These are phyloP conservation scores for Leptodactylus fuscus DNA, from an alignment of 2,113 vertebrate species.

Conservation along the genomic window DNA sequence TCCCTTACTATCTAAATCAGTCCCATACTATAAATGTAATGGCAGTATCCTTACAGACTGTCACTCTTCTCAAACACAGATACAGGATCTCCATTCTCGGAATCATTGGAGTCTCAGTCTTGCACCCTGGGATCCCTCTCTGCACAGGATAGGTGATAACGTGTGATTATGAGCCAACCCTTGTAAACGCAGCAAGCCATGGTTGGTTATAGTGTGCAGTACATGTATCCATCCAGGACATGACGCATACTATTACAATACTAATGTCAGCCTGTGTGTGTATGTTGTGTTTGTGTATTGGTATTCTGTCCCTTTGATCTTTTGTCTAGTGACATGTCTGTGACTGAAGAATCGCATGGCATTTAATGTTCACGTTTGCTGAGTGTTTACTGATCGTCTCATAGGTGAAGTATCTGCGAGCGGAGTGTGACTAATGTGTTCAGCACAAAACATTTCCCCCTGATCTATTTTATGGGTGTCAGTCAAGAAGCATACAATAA, in stretches of 20 bases:
- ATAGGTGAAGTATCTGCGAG: background rate
- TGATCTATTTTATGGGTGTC: background rate
- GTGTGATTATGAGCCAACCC: too few relatives aligned
- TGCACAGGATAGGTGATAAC: too few relatives aligned
- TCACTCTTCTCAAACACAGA: too few relatives aligned
- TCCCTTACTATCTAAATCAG: too few relatives aligned
- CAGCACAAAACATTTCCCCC: background rate
- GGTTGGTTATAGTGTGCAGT: background rate
- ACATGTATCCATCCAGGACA: background rate
- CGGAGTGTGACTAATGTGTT: background rate
- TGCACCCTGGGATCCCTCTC: too few relatives aligned
- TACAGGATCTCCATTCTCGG: too few relatives aligned
- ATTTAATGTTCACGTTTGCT: background rate
- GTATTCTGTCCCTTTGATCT: slow-evolving; percentile 28
- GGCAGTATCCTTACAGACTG: too few relatives aligned
- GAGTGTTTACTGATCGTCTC: background rate
- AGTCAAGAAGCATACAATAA: too few relatives aligned
- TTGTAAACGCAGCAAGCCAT: background rate
- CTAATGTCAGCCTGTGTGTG: background rate
- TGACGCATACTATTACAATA: background rate
- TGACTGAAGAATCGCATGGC: background rate
- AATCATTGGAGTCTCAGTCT: too few relatives aligned
- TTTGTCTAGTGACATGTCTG: slow-evolving; percentile 15
- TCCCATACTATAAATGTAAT: too few relatives aligned
- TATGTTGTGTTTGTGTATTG: background rate